phyloP scores from a whole-genome alignment of 2,797 vertebrate genomes.

The Argya squamiceps region DNA sequence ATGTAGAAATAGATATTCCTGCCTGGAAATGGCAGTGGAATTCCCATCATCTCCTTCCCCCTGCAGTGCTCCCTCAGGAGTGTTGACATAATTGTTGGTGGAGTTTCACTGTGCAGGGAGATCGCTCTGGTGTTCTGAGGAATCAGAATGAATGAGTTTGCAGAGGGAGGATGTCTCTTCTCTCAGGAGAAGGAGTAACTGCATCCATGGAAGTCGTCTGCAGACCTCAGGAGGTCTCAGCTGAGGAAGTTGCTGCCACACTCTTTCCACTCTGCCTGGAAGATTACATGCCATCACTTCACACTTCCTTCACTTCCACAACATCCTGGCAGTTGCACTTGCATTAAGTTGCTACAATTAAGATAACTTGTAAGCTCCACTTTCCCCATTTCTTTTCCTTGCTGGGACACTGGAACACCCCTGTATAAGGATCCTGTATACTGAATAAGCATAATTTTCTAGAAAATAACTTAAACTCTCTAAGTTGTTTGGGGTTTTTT shows the following conservation, averaged over 20 bases:
- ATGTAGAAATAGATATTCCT: not conserved
- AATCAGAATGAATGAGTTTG: not conserved
- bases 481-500: not conserved
- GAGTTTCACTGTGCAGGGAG: not conserved
- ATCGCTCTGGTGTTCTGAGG: not conserved
- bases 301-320: not conserved
- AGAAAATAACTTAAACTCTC: not conserved
- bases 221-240: not conserved
- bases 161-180: not conserved
- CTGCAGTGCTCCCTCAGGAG: not conserved
- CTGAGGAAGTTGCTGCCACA: not conserved
- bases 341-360: not conserved
- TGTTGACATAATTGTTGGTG: not conserved
- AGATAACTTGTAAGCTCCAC: not conserved
- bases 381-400: not conserved
- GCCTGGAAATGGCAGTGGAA: not conserved
- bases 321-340: not conserved
- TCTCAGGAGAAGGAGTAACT: not conserved
- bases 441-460: not conserved
- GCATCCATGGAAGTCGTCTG: accelerated
- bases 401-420: not conserved
- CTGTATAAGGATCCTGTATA: not conserved
- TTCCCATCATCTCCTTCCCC: constrained; percentile 4
- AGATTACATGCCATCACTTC: not conserved
- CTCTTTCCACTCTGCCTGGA: not conserved